phyloP scores from a whole-genome alignment of 2,888 invertebrate genomes.

The Congeria kusceri region DNA sequence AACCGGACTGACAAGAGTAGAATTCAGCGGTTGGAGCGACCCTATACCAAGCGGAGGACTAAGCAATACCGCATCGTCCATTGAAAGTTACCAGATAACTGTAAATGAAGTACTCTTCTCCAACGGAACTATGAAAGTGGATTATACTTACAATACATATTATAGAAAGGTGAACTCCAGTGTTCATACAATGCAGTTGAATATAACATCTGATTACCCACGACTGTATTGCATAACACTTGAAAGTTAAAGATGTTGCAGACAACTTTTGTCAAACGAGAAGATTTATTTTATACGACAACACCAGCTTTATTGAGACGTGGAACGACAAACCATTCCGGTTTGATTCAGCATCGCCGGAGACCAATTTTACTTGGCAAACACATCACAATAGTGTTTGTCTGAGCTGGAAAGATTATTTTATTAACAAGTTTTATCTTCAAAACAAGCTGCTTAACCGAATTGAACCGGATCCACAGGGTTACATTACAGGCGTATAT shows the following conservation, averaged over 20 bases:
- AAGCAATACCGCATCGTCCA: constrained; percentile 24
- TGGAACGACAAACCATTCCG: constrained; percentile 17
- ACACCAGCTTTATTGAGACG: constrained; percentile 28
- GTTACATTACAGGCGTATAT: constrained; percentile 49
- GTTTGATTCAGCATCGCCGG: constrained; percentile 27
- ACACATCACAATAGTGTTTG: constrained; percentile 11
- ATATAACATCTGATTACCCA: constrained; percentile 29
- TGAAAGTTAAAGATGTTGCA: constrained; percentile 51
- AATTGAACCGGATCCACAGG: constrained; percentile 43
- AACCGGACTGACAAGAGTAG: not conserved
- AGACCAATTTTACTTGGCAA: constrained; percentile 4
- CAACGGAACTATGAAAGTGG: not conserved
- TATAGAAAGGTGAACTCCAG: not conserved
- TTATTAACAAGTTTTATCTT: constrained; percentile 17
- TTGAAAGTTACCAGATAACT: constrained; percentile 38
- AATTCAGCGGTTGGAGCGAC: constrained; percentile 53
- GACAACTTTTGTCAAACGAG: constrained; percentile 59
- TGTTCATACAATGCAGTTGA: not conserved
- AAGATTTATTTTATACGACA: constrained; percentile 64
- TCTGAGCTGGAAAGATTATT: constrained; percentile 9
- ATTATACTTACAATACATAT: not conserved
- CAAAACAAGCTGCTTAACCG: constrained; percentile 45
- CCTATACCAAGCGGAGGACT: constrained; percentile 26
- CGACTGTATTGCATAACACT: constrained; percentile 6
- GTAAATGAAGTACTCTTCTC: constrained; percentile 8